These are phyloP conservation scores for Rotaria magnacalcarata DNA, from an alignment of 2,888 invertebrate genomes.

Conservation along the genomic window DNA sequence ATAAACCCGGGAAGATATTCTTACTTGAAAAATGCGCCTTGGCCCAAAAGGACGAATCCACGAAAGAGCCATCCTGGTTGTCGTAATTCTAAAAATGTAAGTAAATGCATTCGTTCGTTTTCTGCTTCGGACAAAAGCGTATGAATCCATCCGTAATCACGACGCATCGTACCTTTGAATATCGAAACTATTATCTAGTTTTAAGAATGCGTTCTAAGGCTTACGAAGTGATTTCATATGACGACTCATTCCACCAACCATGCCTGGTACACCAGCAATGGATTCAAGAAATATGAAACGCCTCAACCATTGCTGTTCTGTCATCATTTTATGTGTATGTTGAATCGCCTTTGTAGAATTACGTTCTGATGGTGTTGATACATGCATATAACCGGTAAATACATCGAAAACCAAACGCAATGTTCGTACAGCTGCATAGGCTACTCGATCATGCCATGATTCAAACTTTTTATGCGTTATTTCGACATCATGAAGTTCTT, in stretches of 20 bases:
- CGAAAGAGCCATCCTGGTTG: constrained; percentile 53
- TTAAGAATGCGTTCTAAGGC: not conserved
- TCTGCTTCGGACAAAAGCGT: constrained; percentile 58
- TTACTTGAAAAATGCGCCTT: constrained; percentile 50
- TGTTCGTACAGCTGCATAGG: not conserved
- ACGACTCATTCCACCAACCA: constrained; percentile 58
- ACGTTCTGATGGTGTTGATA: not conserved
- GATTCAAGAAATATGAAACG: constrained; percentile 57
- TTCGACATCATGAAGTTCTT: constrained; percentile 51
- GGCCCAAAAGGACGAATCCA: constrained; percentile 53
- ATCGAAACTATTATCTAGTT: not conserved
- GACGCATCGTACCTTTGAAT: constrained; percentile 49
- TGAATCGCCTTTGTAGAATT: not conserved
- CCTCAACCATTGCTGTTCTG: constrained; percentile 47
- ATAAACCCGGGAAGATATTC: not conserved
- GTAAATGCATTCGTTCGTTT: constrained; percentile 58
- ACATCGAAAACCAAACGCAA: not conserved
- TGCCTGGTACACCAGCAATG: constrained; percentile 58
- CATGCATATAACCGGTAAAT: not conserved
- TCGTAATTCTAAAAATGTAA: constrained; percentile 55
- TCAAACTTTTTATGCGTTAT: constrained; percentile 53
- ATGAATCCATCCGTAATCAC: constrained; percentile 59
- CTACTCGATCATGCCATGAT: constrained; percentile 52
- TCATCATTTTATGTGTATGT: not conserved
- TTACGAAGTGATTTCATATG: constrained; percentile 55